Evolutionary conservation across 2,113 vertebrate species (phyloP).

Genomic region (Hippopotamus amphibius): DNA sequence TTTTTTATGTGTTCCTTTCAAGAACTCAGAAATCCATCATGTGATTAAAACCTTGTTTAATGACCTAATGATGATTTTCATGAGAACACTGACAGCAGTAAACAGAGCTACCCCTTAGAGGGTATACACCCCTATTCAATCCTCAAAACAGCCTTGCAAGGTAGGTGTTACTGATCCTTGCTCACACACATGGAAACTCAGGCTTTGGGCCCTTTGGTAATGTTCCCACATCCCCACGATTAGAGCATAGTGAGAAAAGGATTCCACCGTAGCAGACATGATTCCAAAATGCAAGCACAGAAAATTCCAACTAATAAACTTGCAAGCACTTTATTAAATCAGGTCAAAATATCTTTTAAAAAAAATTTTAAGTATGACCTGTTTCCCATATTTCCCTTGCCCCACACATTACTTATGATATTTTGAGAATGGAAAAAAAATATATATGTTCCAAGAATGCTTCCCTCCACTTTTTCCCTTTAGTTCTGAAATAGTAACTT

Average conservation of each 20-base stretch:
- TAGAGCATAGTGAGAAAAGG: neutral
- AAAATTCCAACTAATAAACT: conserved; percentile 27
- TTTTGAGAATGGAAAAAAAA: conserved; percentile 20
- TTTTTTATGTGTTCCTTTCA: neutral
- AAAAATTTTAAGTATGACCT: neutral
- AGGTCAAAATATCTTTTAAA: neutral
- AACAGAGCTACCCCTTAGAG: neutral
- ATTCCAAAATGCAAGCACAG: conserved; percentile 21
- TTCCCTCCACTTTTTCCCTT: neutral
- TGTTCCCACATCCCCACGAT: neutral
- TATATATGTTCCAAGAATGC: conserved; percentile 39
- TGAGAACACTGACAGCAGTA: neutral
- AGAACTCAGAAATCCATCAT: neutral
- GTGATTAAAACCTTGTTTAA: neutral
- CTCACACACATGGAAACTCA: neutral
- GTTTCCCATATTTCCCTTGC: neutral
- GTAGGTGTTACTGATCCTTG: neutral
- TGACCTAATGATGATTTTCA: neutral
- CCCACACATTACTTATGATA: conserved; percentile 1
- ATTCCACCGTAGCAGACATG: neutral
- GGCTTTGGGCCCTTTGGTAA: neutral
- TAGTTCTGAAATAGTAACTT: conserved; percentile 44
- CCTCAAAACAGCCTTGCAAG: neutral
- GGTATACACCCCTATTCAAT: neutral
- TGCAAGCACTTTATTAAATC: conserved; percentile 13